phyloP scores from a whole-genome alignment of 1,140 invertebrate species.

The Saccostrea glomerata region DNA sequence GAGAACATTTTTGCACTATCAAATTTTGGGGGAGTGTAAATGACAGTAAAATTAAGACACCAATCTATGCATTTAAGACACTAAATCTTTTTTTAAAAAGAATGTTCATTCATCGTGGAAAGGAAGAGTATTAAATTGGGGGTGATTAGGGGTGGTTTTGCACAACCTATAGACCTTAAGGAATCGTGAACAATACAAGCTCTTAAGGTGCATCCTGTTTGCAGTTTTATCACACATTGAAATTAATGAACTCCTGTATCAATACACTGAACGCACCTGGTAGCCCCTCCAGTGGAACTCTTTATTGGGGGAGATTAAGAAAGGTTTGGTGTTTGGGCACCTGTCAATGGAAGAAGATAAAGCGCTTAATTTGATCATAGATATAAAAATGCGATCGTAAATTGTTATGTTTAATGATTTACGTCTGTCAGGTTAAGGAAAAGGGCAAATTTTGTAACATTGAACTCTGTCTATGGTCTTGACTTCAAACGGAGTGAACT shows the following conservation, averaged over 20 bases:
- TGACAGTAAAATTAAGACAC: too few relatives aligned
- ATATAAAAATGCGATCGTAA: conserved; percentile 1
- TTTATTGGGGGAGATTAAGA: not conserved
- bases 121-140: too few relatives aligned
- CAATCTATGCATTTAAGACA: too few relatives aligned
- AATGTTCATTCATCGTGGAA: too few relatives aligned
- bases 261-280: conserved; percentile 2
- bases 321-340: conserved; percentile 9
- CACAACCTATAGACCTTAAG: too few relatives aligned
- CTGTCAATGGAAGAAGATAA: conserved; percentile 8
- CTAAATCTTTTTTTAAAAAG: too few relatives aligned
- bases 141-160: too few relatives aligned
- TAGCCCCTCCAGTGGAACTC: not conserved
- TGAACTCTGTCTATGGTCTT: not conserved
- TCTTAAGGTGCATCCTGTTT: not conserved
- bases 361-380: not conserved
- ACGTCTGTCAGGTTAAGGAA: not conserved
- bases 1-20: too few relatives aligned
- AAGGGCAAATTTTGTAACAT: not conserved
- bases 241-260: not conserved
- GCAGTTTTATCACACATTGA: not conserved
- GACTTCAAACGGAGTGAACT: too few relatives aligned
- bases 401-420: conserved; percentile 28
- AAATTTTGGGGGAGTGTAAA: too few relatives aligned
- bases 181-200: not conserved